Base-by-base conservation (phyloP, 1,140 invertebrate genomes). In the Platorchestia sp. region DNA sequence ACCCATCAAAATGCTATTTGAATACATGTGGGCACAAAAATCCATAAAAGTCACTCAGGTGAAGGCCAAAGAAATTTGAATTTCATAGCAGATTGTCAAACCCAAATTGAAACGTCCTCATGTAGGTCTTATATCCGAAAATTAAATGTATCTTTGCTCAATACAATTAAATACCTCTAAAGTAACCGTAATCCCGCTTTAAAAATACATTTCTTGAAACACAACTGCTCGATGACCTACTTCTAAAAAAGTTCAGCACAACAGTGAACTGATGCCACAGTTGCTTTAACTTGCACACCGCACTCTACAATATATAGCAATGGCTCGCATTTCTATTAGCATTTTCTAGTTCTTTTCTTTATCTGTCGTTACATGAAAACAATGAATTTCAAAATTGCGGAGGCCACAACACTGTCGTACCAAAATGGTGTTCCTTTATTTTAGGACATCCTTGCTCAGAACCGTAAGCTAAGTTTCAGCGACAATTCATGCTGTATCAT, bases 401-500 rank as follows among this genome's bases (percentile, higher is more conserved):
- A 75, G 59, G 59, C 59, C 59, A 75, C 27, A 22, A 36, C 59
- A 75, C 36, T 27, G 59, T 75, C 10, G 14, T 75, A 27, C 59
- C 36, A 75, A 75, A 75, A 75, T 75, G 59, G 59, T 75, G 36
- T 10, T 75, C 59, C 27, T 75, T 75, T 75, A 75, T 75, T 75
- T 75, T 75, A 75, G 59, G 59, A 36, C 59, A 75, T 75, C 59
- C 59, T 75, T 27, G 59, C 59, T 75, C 59, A 75, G 59, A 75
- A 75, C 59, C 59, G 59, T 75, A 75, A 75, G 59, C 59, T 3
- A 75, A 75, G 59, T 75, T 75, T 75, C 59, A 75, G 59, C 59
- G 59, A 75, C 59, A 75, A 75, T 75, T 75, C 59, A 75, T 75
- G 59, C 59, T 75, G 59, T 75, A 75, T 75, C 59, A 75, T 75